Conservation (phyloP, 1,140 invertebrate genomes). For the Acromyrmex echinatior region DNA sequence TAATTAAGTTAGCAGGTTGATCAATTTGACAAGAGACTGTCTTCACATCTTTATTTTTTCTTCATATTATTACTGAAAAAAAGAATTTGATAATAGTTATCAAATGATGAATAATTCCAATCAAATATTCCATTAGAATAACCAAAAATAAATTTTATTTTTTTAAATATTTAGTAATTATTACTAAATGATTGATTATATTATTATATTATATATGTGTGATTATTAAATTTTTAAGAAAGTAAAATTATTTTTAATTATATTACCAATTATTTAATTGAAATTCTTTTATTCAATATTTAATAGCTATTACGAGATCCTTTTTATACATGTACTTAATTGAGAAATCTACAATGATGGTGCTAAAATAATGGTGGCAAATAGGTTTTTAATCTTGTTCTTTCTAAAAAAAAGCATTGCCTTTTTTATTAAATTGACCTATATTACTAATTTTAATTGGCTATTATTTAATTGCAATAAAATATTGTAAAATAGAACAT, state of each 20-base stretch:
- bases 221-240: no score
- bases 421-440: neutral
- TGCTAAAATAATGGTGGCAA: neutral
- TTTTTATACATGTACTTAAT: neutral
- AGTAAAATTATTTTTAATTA: no score
- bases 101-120: no score
- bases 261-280: no score
- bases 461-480: constrained; percentile 14
- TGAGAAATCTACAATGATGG: neutral
- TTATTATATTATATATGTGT: no score
- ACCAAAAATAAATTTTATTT: no score
- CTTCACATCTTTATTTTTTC: neutral
- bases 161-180: no score
- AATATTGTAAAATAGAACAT: neutral
- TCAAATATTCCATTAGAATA: no score
- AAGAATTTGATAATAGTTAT: no score
- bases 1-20: neutral
- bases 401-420: neutral
- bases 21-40: neutral
- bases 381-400: neutral
- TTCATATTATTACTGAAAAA: neutral
- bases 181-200: no score
- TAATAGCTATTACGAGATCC: no score
- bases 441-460: neutral
- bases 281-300: no score